A percentile compares a stretch with the other conserved stretches of the same genome.
phyloP scores from a whole-genome alignment of 1,140 invertebrate genomes.

The Bombus huntii region DNA sequence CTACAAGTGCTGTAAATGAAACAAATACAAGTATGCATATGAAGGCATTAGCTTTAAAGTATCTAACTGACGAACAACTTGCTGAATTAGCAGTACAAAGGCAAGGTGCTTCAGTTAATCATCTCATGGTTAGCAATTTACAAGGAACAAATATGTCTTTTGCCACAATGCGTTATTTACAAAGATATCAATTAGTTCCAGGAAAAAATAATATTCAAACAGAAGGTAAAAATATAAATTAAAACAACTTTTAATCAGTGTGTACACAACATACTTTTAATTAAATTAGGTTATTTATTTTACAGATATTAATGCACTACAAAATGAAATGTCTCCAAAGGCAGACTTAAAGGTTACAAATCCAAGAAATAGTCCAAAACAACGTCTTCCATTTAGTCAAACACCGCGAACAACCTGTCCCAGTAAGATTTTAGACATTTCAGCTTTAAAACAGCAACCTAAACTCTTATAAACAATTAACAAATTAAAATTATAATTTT shows the following conservation, averaged over 20 bases:
- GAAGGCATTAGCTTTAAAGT: constrained; percentile 86
- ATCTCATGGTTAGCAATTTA: constrained; percentile 72
- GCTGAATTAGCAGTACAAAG: constrained; percentile 77
- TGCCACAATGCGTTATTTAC: constrained; percentile 86
- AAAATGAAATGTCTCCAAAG: constrained; percentile 36
- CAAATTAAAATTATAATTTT: constrained; percentile 4
- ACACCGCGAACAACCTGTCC: constrained; percentile 74
- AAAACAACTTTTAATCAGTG: constrained; percentile 14
- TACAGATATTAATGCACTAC: constrained; percentile 42
- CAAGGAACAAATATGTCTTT: constrained; percentile 84
- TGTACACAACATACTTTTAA: constrained; percentile 1
- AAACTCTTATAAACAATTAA: constrained; percentile 83
- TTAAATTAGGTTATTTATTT: neutral
- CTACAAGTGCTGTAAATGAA: constrained; percentile 71
- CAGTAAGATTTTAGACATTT: constrained; percentile 86
- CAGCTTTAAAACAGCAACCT: constrained; percentile 85
- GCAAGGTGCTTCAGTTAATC: constrained; percentile 69
- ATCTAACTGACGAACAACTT: constrained; percentile 84
- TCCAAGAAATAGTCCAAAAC: constrained; percentile 44
- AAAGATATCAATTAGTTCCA: constrained; percentile 85
- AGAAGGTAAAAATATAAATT: constrained; percentile 63
- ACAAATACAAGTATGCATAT: constrained; percentile 85
- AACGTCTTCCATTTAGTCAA: constrained; percentile 59
- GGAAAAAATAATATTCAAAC: constrained; percentile 68
- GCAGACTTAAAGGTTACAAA: constrained; percentile 33